Percentiles rank a stretch among this genome's conserved stretches.
Evolutionary conservation across 2,797 vertebrate genomes (phyloP).

Genomic region (Parauchenoglanis ngamensis): DNA sequence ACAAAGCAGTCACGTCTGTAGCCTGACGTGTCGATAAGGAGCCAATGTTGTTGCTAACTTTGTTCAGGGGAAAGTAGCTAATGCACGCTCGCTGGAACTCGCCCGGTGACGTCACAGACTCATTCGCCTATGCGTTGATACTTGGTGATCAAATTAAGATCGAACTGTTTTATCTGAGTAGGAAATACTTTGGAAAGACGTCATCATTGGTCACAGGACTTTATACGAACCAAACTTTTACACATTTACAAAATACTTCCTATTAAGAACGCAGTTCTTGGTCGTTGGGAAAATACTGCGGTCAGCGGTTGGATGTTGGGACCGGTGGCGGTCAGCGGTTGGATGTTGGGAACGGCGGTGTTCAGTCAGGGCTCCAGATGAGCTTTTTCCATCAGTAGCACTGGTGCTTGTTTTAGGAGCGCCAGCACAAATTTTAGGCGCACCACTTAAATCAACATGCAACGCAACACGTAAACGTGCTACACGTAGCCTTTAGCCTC

Average conservation of each 20-base stretch:
- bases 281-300: neutral
- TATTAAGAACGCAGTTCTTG: neutral
- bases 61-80: neutral
- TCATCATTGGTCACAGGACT: neutral
- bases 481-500: too few relatives aligned
- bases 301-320: neutral
- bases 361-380: neutral
- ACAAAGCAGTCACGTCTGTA: neutral
- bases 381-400: too few relatives aligned
- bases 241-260: too few relatives aligned
- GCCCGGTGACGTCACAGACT: neutral
- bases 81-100: neutral
- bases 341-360: too few relatives aligned
- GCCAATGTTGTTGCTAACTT: too few relatives aligned
- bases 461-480: too few relatives aligned
- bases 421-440: too few relatives aligned
- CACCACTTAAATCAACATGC: too few relatives aligned
- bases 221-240: too few relatives aligned
- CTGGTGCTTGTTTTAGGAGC: too few relatives aligned
- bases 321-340: neutral
- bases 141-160: too few relatives aligned
- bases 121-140: neutral
- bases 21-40: conserved; percentile 37
- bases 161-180: neutral
- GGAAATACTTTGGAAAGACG: neutral